phyloP scores from a whole-genome alignment of 2,113 vertebrate species.

The Menura novaehollandiae region DNA sequence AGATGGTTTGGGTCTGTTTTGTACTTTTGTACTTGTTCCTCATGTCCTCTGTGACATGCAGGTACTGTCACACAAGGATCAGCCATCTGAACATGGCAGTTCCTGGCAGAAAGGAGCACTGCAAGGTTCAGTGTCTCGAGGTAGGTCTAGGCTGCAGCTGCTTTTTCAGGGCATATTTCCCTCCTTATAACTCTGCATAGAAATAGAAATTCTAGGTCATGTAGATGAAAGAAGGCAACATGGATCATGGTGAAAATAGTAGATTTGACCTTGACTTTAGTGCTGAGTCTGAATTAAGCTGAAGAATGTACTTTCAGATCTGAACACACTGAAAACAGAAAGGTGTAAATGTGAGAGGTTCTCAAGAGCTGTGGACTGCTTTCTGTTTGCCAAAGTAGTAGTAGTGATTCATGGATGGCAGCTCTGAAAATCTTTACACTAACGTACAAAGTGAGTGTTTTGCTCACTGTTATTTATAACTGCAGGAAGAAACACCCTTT shows the following conservation, averaged over 20 bases:
- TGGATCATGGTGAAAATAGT: neutral
- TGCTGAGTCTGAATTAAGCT: neutral
- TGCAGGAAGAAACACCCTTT: neutral
- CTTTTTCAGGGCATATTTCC: neutral
- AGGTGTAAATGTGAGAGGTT: neutral
- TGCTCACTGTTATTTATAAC: neutral
- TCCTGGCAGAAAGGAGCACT: neutral
- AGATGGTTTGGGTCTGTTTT: neutral
- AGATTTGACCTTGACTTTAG: neutral
- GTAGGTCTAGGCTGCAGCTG: neutral
- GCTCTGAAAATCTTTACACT: neutral
- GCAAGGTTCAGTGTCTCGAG: neutral
- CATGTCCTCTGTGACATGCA: accelerated
- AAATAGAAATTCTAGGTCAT: neutral
- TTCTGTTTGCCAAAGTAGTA: neutral
- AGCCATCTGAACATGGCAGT: neutral
- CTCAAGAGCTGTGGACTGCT: neutral
- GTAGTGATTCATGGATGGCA: neutral
- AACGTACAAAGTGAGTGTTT: neutral
- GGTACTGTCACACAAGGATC: neutral
- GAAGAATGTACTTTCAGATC: neutral
- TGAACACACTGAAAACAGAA: neutral
- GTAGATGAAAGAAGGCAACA: neutral
- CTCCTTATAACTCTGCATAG: neutral
- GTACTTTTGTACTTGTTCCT: neutral